Evolutionary conservation across 2,797 vertebrate genomes (phyloP).

Genomic region (Esox lucius): DNA sequence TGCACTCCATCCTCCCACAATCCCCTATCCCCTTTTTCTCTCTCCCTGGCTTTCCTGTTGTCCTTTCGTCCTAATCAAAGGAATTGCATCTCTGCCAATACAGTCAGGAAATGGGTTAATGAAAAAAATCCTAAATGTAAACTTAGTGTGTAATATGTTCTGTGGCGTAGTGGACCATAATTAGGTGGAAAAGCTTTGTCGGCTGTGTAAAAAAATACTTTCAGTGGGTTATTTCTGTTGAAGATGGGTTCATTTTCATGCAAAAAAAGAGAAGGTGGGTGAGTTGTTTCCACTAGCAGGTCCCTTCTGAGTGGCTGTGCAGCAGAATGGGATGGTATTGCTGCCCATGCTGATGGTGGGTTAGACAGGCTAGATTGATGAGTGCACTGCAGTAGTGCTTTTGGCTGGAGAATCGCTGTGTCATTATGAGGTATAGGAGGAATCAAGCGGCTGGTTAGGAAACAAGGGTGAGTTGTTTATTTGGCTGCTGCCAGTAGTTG

Average conservation of each 20-base stretch:
- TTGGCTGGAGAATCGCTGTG: slow-evolving; percentile 60
- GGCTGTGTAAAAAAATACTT: slow-evolving; percentile 10
- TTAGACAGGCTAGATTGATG: slow-evolving; percentile 54
- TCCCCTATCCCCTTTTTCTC: background rate
- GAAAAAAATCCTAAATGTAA: slow-evolving; percentile 13
- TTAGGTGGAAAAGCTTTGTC: too few species aligned
- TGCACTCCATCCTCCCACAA: background rate
- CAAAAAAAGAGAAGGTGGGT: background rate
- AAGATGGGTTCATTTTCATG: background rate
- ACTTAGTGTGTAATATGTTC: background rate
- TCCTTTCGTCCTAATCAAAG: slow-evolving; percentile 22
- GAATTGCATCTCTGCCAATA: slow-evolving; percentile 12
- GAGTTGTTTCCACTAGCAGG: too few species aligned
- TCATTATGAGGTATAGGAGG: slow-evolving; percentile 51
- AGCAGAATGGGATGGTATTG: background rate
- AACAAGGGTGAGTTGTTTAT: slow-evolving; percentile 36
- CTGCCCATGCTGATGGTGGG: slow-evolving; percentile 43
- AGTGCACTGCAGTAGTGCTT: slow-evolving; percentile 37
- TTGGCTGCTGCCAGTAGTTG: slow-evolving; percentile 33
- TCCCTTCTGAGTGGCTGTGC: slow-evolving; percentile 24
- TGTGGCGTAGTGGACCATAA: too few species aligned
- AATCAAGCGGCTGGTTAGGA: slow-evolving; percentile 36
- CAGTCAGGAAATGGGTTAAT: slow-evolving; percentile 31
- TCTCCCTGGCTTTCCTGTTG: background rate
- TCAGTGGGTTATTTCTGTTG: background rate